Base-by-base conservation (phyloP, 2,888 invertebrate genomes). In the Acanthoscelides obtectus region DNA sequence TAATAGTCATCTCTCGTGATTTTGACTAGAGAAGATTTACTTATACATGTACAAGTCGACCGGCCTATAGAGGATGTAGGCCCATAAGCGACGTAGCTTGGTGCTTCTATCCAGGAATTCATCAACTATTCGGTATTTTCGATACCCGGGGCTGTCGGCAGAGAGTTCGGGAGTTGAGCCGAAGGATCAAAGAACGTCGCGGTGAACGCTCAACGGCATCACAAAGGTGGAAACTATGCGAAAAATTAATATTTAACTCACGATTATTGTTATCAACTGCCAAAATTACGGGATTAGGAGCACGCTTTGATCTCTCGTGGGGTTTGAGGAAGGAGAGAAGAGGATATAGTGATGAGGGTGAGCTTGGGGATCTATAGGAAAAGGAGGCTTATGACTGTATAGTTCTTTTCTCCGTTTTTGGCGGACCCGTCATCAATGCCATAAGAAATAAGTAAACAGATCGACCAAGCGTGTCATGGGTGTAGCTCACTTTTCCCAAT, bases 171-270 rank as follows among this genome's bases (percentile, higher is more conserved):
- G 81, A 82, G 81, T 82, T 80, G 80, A 72, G 20, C 72, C 70
- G 69, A 78, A 72, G 75, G 74, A 77, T 78, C 79, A 78, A 78
- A 79, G 76, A 71, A 68, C 68, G 67, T 69, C 69, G 72, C 76
- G 79, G 79, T 78, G 78, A 66, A 78, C 80, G 76, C 80, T 81
- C 69, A 22, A 21, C 69, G 20, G 79, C 80, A 79, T 81, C 81
- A 80, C 45, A 45, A 45, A 45, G 45, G 45, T 45, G 45, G 45
- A 45, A 84, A 84, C 84, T 84, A 84, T 84, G 84, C 83, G 83
- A 84, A 84, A 84, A 84, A 84, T 84, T 84, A 84, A 84, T 84
- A 83, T 83, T 82, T 83, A 79, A 80, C 82, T 80, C 79, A 78
- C 79, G 82, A 82, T 83, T 82, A 83, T 83, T 81, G 82, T 81